Evolutionary conservation across 2,888 invertebrate genomes (phyloP).

Genomic region (Micropterix aruncella): DNA sequence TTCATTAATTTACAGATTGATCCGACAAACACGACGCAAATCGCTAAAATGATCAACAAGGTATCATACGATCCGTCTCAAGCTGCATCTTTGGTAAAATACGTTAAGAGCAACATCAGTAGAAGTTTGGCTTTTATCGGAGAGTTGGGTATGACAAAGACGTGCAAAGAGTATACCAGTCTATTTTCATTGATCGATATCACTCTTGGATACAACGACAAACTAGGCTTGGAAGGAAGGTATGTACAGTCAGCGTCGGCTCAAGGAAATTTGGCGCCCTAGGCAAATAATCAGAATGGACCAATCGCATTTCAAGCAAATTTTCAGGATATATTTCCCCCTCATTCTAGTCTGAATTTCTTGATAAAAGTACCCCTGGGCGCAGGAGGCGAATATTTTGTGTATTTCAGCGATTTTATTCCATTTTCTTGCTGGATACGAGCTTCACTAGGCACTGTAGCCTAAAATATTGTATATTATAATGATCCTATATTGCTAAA

Average conservation of each 20-base stretch:
- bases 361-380: too few species aligned
- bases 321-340: too few species aligned
- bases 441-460: too few species aligned
- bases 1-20: conserved; percentile 32
- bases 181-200: conserved; percentile 32
- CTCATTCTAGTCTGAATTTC: too few species aligned
- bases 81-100: conserved; percentile 22
- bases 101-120: conserved; percentile 8
- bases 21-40: conserved; percentile 33
- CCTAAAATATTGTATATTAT: too few species aligned
- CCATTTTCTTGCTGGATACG: too few species aligned
- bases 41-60: conserved; percentile 27
- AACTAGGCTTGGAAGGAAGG: conserved; percentile 32
- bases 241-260: conserved; percentile 13
- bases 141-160: conserved; percentile 31
- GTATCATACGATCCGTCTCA: conserved; percentile 27
- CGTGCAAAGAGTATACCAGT: conserved; percentile 34
- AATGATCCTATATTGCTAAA: too few species aligned
- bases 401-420: too few species aligned
- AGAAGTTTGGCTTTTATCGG: conserved; percentile 16
- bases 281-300: too few species aligned
- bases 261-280: too few species aligned
- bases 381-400: too few species aligned
- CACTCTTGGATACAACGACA: conserved; percentile 31
- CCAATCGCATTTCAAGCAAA: too few species aligned